Base-by-base conservation (phyloP, 2,113 vertebrate genomes). In the Syngnathus typhle region DNA sequence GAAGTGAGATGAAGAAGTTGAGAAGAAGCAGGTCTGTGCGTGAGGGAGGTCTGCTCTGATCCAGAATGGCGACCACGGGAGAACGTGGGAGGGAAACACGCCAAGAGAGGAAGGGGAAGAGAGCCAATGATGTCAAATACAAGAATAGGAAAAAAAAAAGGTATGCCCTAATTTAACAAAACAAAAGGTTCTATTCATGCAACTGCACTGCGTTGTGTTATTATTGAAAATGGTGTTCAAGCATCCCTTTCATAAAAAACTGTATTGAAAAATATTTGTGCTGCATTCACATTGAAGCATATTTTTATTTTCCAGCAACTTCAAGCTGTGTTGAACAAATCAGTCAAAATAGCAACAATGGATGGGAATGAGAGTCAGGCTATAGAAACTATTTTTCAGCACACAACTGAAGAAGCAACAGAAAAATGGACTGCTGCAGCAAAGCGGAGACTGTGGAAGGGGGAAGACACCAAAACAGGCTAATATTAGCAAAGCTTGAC, bases 11-110 rank as follows among this genome's bases (percentile, higher is more conserved):
- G 23, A 64, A 78, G 73, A 74, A 68, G 70, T 74, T 87, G 82
- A 85, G 77, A 82, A 84, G 76, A 89, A 86, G 77, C 85, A 89
- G 87, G 82, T 76, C 79, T 78, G 75, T 77, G 76, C 85, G 75
- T 72, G 71, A 87, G 68, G 84, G 82, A 81, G 81, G 87, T 85
- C 78, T 70, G 61, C 64, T 73, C 64, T 81, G 82, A 83, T 82
- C 78, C 78, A 68, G 71, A 38, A 62, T 62, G 60, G 73, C 9
- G 18, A 75, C 73, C 69, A 80, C 60, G 64, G 82, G 71, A 65
- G 54, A 51, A 65, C 13, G 39, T 32, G 43, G 41, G 61, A 32
- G 41, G n/a, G 43, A 44, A 23, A 32, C 27, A 43, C 5, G 39
- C 59, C 37, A 19, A 73, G 44, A 32, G 27, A 32, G 27, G 27